phyloP scores from a whole-genome alignment of 2,797 vertebrate genomes.

The Tamandua tetradactyla region DNA sequence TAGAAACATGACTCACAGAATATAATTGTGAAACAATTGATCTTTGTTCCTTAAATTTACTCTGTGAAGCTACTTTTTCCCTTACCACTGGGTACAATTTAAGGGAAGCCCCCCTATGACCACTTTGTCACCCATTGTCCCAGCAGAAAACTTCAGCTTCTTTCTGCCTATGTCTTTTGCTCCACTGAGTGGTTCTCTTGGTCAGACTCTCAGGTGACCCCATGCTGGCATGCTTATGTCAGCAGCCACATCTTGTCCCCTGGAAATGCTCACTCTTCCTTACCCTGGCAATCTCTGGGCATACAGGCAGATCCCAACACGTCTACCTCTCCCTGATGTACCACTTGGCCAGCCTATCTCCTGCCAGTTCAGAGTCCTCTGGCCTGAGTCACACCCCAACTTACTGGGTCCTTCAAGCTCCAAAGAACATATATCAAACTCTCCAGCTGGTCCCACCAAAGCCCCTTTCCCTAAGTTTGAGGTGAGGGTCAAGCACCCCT shows the following conservation, averaged over 20 bases:
- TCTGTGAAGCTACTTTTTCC: neutral
- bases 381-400: neutral
- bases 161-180: neutral
- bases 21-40: conserved; percentile 26
- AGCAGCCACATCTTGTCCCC: neutral
- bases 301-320: neutral
- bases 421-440: neutral
- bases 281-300: neutral
- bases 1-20: conserved; percentile 56
- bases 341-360: neutral
- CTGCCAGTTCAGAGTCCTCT: neutral
- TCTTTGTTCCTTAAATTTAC: conserved; percentile 39
- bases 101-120: neutral
- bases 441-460: neutral
- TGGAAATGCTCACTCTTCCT: neutral
- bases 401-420: neutral
- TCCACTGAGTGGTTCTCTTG: neutral
- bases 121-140: neutral
- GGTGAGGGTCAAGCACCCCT: neutral
- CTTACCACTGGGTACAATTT: neutral
- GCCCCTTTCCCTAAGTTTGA: neutral
- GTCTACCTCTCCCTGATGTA: neutral
- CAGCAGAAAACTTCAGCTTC: neutral
- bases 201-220: neutral
- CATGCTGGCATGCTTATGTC: neutral